phyloP scores from a whole-genome alignment of 2,888 invertebrate genomes.

The Pristionchus arcanus region DNA sequence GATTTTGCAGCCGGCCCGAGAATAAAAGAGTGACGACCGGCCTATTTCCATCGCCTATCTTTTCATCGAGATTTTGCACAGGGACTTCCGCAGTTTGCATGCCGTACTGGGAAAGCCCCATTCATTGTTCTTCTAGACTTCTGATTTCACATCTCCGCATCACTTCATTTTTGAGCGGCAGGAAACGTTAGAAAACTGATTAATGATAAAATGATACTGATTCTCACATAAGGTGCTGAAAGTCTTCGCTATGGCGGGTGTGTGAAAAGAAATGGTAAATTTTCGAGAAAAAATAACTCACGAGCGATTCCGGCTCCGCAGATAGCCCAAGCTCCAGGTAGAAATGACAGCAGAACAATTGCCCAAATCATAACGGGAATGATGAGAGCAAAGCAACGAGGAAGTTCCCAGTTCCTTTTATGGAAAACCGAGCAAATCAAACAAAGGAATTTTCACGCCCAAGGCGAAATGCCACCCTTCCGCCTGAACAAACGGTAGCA shows the following conservation, averaged over 20 bases:
- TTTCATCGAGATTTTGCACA: not conserved
- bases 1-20: not conserved
- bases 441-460: not conserved
- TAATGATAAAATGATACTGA: too few relatives aligned
- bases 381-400: slow-evolving; percentile 6
- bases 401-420: slow-evolving; percentile 30
- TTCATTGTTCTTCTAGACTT: too few relatives aligned
- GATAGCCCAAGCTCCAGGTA: not conserved
- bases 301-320: slow-evolving; percentile 4
- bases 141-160: too few relatives aligned
- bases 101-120: not conserved
- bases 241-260: too few relatives aligned
- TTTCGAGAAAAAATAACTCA: not conserved
- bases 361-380: not conserved
- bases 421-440: not conserved
- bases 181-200: too few relatives aligned
- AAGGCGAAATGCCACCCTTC: not conserved
- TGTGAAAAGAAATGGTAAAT: not conserved
- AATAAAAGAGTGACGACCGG: not conserved
- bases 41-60: not conserved
- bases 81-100: too few relatives aligned
- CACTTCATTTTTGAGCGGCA: too few relatives aligned
- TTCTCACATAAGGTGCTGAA: too few relatives aligned
- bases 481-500: slow-evolving; percentile 2
- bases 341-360: not conserved